Conservation (phyloP, 2,888 invertebrate genomes). For the Gibbula magus region DNA sequence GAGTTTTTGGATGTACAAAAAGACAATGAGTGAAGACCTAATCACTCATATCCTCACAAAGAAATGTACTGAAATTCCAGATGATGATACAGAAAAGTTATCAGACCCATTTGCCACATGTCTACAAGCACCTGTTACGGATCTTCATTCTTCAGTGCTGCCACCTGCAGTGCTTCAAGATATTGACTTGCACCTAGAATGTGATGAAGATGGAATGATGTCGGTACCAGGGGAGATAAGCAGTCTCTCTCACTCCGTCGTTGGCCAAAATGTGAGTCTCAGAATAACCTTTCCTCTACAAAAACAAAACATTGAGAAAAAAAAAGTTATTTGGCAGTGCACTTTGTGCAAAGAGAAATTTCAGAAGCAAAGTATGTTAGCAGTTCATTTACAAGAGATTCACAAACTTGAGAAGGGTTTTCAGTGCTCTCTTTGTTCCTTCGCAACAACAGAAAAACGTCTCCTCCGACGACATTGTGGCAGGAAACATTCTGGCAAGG, state of each 20-base stretch:
- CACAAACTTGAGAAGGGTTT: slow-evolving; percentile 32
- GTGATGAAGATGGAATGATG: slow-evolving; percentile 45
- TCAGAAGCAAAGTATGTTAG: slow-evolving; percentile 35
- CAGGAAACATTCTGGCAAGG: slow-evolving; percentile 1
- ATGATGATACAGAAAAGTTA: neutral
- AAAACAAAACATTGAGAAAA: neutral
- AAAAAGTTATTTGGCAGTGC: slow-evolving; percentile 25
- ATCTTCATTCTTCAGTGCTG: neutral
- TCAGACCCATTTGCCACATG: neutral
- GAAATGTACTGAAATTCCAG: neutral
- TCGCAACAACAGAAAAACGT: slow-evolving; percentile 21
- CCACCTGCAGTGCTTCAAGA: neutral
- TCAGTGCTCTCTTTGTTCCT: slow-evolving; percentile 30
- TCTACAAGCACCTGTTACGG: neutral
- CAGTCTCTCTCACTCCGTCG: slow-evolving; percentile 28
- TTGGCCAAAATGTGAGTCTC: slow-evolving; percentile 40
- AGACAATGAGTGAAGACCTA: neutral
- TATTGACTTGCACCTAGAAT: slow-evolving; percentile 45
- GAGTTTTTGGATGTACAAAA: too few relatives aligned
- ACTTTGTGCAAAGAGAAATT: slow-evolving; percentile 32
- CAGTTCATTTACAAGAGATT: slow-evolving; percentile 33
- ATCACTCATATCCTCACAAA: neutral
- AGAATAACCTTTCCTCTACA: slow-evolving; percentile 37
- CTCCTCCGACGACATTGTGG: slow-evolving; percentile 28
- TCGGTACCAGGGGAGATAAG: slow-evolving; percentile 10